Evolutionary conservation across 1,140 invertebrate species (phyloP).

Genomic region (Panagrolaimus sp.): DNA sequence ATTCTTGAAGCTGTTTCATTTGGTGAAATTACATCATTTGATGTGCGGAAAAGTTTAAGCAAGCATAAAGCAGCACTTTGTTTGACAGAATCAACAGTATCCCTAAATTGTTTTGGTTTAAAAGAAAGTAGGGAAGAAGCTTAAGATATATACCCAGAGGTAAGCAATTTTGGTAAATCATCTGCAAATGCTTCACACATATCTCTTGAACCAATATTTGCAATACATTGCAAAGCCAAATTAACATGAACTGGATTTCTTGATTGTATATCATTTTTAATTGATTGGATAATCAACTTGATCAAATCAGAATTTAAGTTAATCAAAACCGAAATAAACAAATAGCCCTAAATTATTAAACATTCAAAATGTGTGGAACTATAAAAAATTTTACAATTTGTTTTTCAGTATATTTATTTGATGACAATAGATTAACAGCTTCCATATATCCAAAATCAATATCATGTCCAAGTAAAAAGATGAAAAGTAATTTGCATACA

Average conservation of each 20-base stretch:
- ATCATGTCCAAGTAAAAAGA: conserved; percentile 95
- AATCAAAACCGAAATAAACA: conserved; percentile 98
- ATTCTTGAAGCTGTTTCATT: conserved; percentile 98
- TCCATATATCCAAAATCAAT: conserved; percentile 99
- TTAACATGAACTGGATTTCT: conserved; percentile 97
- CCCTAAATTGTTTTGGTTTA: conserved; percentile 65
- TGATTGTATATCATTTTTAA: conserved; percentile 94
- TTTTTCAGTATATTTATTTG: conserved; percentile 99
- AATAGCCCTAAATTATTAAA: conserved; percentile 74
- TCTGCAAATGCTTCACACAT: conserved; percentile 98
- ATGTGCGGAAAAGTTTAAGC: conserved; percentile 82
- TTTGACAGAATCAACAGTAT: conserved; percentile 99
- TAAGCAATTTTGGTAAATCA: conserved; percentile 93
- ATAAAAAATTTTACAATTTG: conserved; percentile 80
- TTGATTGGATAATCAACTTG: conserved; percentile 96
- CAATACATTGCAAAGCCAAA: conserved; percentile 97
- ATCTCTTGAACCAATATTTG: conserved; percentile 97
- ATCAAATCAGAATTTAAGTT: conserved; percentile 98
- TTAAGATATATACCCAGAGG: conserved; percentile 74
- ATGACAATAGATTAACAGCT: conserved; percentile 97
- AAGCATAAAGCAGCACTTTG: conserved; percentile 96
- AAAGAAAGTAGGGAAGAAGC: conserved; percentile 25
- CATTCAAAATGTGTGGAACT: neutral
- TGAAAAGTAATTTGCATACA: conserved; percentile 98
- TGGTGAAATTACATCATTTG: conserved; percentile 84